Base-by-base conservation (phyloP, 2,113 vertebrate species). In the Holacanthus passer region DNA sequence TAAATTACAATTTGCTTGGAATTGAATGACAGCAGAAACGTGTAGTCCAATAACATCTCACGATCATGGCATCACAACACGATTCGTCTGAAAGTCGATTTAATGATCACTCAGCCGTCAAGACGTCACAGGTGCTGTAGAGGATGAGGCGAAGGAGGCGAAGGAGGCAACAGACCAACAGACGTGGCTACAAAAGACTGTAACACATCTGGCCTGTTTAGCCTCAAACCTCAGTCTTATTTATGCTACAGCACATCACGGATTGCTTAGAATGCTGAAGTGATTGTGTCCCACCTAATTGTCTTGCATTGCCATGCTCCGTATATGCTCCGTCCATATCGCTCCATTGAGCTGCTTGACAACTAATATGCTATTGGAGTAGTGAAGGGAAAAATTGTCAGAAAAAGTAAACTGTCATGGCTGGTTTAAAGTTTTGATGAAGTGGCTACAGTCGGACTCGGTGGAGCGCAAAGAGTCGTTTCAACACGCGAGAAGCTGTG, bases 301-400 rank as follows among this genome's bases (percentile, higher is more conserved):
- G 45, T 55, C 22, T 53, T 69, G 37, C 75, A 62, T 41, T 9
- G 35, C 50, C 50, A 27, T 50, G 41, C 48, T 8, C 48, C 14
- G 20, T 55, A 37, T 24, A 7, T 1, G 47, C 66, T 56, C 35
- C 58, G 5, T 48, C 20, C 53, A 58, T 17, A 50, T 45, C 45
- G 47, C 71, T 71, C 50, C 71, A 59, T 2, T 65, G 59, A 81
- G 59, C 66, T 22, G 32, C 50, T 45, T 19, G 27, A 76, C 71
- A 72, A 17, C 67, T 48, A 66, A 67, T 65, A 41, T 50, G 41
- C 50, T 50, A 0, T 20, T 14, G 22, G 37, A 27, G 32, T 4
- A 58, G 41, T 27, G 60, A 35, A 47, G n/a, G 3, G 52, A 65
- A 24, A 27, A 56, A 50, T 16, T 7, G 39, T 31, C 32, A 22